Base-by-base conservation (phyloP, 2,113 vertebrate species). In the Callopanchax toddi region DNA sequence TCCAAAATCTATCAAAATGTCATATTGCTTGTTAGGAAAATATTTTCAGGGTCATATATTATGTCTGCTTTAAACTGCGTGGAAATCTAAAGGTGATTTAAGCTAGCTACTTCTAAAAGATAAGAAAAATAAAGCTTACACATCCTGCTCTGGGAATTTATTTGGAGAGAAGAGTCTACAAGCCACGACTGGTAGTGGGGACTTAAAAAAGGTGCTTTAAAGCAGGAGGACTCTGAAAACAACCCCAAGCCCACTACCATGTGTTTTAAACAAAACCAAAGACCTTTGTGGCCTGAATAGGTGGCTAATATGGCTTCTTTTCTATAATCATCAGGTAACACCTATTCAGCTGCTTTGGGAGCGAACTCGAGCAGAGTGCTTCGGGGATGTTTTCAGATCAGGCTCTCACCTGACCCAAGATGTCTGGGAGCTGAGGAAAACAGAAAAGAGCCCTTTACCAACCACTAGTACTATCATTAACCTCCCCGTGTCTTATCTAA, bases 331-430 rank as follows among this genome's bases (percentile, higher is more conserved):
- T 57, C 5, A 42, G 40, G 51, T 4, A 25, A 62, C 29, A 63
- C 43, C 52, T 40, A 58, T 64, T 32, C 73, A 74, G 57, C 18
- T 54, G 20, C 21, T 18, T 20, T 36, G 8, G 22, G 23, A 67
- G 45, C 34, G 37, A 36, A 5, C 48, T 63, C 7, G 40, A 40
- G 37, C 32, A 22, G 44, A 69, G 74, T 60, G 67, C 69, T 45
- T 57, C 4, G 57, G 74, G 79, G 65, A 46, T 79, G 84, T 86
- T 88, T 90, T 89, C 84, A 87, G 83, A 87, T 71, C 83, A 87
- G 81, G 62, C 44, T 87, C 86, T 89, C 87, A 89, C 87, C 87
- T 87, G 87, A 84, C 66, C 82, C 76, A 89, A 82, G 85, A 91
- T 54, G 72, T 89, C 76, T 86, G 80, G 86, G 80, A 88, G 87